phyloP scores from a whole-genome alignment of 1,140 invertebrate species.

The Leptestheria dahalacensis region DNA sequence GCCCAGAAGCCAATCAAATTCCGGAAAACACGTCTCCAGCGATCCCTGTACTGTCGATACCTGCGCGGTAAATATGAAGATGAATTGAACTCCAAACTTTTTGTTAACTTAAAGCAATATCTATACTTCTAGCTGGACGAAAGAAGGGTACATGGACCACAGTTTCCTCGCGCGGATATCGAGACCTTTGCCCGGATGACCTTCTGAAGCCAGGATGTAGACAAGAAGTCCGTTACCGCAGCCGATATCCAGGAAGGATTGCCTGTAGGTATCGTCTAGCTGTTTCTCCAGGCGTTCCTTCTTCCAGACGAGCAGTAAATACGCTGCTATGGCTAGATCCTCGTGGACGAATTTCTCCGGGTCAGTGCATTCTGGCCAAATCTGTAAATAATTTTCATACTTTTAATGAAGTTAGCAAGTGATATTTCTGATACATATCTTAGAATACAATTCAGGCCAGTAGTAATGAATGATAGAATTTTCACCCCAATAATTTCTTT shows the following conservation, averaged over 20 bases:
- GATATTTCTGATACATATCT: too few species aligned
- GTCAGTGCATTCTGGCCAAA: conserved; percentile 83
- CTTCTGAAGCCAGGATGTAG: conserved; percentile 69
- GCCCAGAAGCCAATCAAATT: conserved; percentile 88
- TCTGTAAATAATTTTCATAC: conserved; percentile 20
- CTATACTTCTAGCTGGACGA: conserved; percentile 29
- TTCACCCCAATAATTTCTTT: conserved; percentile 46
- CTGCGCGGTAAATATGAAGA: conserved; percentile 19
- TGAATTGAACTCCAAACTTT: conserved; percentile 1
- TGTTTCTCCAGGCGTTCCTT: conserved; percentile 25
- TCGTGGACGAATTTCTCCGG: conserved; percentile 91
- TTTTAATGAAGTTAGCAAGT: background rate
- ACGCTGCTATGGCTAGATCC: conserved; percentile 87
- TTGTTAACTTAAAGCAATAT: conserved; percentile 19
- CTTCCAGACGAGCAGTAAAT: conserved; percentile 68
- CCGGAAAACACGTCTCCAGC: conserved; percentile 47
- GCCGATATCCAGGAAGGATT: conserved; percentile 81
- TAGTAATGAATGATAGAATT: conserved; percentile 17
- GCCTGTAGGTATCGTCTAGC: conserved; percentile 25
- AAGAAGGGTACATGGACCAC: conserved; percentile 60
- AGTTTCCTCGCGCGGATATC: conserved; percentile 80
- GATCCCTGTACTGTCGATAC: conserved; percentile 49
- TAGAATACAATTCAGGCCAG: too few species aligned
- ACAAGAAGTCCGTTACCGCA: conserved; percentile 94
- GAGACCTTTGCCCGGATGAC: conserved; percentile 68